phyloP scores from a whole-genome alignment of 2,797 vertebrate species.

The Lemur catta region DNA sequence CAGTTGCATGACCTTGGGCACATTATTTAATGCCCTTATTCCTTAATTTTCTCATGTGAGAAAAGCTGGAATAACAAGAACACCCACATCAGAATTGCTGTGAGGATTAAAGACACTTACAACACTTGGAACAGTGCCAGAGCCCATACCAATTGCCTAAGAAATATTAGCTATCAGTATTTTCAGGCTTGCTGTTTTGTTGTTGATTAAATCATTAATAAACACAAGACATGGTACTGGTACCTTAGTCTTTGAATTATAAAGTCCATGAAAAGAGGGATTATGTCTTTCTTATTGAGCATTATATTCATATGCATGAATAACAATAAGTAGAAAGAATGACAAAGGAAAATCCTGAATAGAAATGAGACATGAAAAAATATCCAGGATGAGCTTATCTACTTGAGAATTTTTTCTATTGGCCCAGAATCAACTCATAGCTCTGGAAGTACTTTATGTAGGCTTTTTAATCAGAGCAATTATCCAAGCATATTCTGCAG shows the following conservation, averaged over 20 bases:
- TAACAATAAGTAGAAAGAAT: conserved; percentile 7
- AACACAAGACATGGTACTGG: background rate
- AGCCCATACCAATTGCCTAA: background rate
- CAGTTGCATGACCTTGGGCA: background rate
- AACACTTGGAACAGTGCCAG: background rate
- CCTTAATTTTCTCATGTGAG: background rate
- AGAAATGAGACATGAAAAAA: background rate
- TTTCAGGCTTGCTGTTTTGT: background rate
- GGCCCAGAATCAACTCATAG: background rate
- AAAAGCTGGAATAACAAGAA: background rate
- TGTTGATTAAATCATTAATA: conserved; percentile 1
- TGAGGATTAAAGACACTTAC: background rate
- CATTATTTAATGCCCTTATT: background rate
- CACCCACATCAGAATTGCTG: background rate
- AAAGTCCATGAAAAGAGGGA: background rate
- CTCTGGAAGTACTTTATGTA: background rate
- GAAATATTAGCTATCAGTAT: background rate
- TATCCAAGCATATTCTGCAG: background rate
- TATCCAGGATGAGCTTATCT: background rate
- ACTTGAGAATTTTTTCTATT: background rate
- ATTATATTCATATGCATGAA: background rate
- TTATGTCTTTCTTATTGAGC: background rate
- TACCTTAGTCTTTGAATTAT: background rate
- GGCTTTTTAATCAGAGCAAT: background rate
- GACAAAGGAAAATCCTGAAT: background rate